Conservation (phyloP, 2,888 invertebrate species). For the Papilio gigon region DNA sequence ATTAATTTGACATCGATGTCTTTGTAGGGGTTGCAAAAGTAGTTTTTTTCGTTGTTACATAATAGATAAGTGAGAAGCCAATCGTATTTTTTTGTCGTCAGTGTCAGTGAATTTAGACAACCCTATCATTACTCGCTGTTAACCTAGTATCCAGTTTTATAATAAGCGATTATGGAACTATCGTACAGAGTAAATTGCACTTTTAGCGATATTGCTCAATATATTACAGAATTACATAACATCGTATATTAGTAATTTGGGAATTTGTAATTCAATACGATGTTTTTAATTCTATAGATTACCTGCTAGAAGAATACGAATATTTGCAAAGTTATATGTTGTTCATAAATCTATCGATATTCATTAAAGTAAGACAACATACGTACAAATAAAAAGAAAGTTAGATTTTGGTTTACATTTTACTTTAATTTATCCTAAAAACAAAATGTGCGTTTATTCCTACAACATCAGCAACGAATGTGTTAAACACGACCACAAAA, state of each 20-base stretch:
- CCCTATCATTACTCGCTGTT: not conserved
- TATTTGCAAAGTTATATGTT: too few relatives aligned
- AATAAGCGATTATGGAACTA: slow-evolving; percentile 3
- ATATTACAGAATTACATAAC: not conserved
- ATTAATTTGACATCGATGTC: not conserved
- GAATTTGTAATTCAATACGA: not conserved
- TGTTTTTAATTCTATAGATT: not conserved
- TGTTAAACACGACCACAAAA: slow-evolving; percentile 14
- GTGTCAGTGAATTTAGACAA: not conserved
- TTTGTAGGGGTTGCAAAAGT: not conserved
- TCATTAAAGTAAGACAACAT: too few relatives aligned
- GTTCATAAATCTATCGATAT: too few relatives aligned
- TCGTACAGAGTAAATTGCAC: not conserved
- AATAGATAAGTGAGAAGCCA: not conserved
- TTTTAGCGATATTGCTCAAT: not conserved
- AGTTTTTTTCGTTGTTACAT: not conserved
- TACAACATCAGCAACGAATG: not conserved
- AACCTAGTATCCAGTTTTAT: slow-evolving; percentile 6
- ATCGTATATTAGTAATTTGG: not conserved
- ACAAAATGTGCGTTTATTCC: too few relatives aligned
- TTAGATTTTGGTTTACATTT: too few relatives aligned
- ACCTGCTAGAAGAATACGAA: not conserved
- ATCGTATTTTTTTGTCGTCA: not conserved
- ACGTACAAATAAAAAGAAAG: too few relatives aligned
- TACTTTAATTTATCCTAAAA: too few relatives aligned